Evolutionary conservation across 1,140 invertebrate species (phyloP).

Genomic region (Reticulitermes speratus): DNA sequence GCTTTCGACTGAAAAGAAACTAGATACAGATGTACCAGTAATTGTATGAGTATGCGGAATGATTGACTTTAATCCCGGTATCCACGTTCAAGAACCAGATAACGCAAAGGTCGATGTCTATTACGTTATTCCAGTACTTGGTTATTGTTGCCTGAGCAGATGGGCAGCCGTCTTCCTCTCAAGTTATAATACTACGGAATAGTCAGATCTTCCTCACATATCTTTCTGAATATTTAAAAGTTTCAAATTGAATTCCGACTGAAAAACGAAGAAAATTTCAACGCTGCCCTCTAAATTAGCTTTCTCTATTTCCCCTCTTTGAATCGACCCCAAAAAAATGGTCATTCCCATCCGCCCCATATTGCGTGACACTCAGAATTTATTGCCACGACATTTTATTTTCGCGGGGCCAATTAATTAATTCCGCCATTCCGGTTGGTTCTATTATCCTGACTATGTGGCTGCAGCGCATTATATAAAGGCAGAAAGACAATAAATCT

Average conservation of each 20-base stretch:
- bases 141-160: no score
- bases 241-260: not conserved
- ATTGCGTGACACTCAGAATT: slow-evolving; percentile 23
- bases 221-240: not conserved
- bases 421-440: slow-evolving; percentile 23
- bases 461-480: not conserved
- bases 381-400: slow-evolving; percentile 24
- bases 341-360: slow-evolving; percentile 21
- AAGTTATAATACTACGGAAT: not conserved
- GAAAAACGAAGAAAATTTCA: slow-evolving; percentile 13
- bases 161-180: no score
- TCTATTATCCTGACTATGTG: slow-evolving; percentile 19
- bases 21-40: no score
- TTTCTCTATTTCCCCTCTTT: not conserved
- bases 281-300: slow-evolving; percentile 9
- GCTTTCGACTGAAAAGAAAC: no score
- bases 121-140: no score
- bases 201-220: not conserved
- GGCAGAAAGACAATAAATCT: slow-evolving; percentile 4
- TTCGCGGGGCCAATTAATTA: slow-evolving; percentile 27
- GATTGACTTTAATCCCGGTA: no score
- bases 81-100: no score
- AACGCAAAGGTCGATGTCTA: no score
- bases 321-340: slow-evolving; percentile 7
- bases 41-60: no score